Evolutionary conservation across 2,888 invertebrate genomes (phyloP).

Genomic region (Ophion ellenae): DNA sequence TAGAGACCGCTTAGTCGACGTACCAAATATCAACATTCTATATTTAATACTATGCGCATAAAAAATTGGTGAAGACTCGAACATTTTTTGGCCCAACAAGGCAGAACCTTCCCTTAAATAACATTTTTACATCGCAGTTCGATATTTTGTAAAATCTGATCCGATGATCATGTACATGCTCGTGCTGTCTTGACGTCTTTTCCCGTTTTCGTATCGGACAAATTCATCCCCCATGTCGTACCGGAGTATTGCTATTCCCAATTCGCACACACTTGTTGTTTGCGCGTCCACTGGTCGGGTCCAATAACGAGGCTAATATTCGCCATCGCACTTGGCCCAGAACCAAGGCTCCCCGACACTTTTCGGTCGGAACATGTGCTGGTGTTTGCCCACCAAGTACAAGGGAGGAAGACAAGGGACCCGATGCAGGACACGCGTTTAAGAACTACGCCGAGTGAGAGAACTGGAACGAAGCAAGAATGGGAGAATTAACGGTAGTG

Average conservation of each 20-base stretch:
- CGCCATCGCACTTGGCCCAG: slow-evolving; percentile 73
- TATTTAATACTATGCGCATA: too few relatives aligned
- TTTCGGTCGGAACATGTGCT: slow-evolving; percentile 72
- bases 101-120: too few relatives aligned
- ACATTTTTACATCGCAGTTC: too few relatives aligned
- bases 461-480: neutral
- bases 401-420: neutral
- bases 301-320: slow-evolving; percentile 75
- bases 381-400: slow-evolving; percentile 70
- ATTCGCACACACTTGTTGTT: slow-evolving; percentile 54
- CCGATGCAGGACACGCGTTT: slow-evolving; percentile 19
- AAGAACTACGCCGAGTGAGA: neutral
- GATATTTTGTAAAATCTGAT: neutral
- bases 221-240: slow-evolving; percentile 5
- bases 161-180: too few relatives aligned
- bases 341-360: slow-evolving; percentile 72
- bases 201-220: neutral
- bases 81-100: too few relatives aligned
- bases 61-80: too few relatives aligned
- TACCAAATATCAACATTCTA: too few relatives aligned
- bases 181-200: neutral
- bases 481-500: neutral
- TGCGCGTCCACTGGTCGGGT: slow-evolving; percentile 47
- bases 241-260: neutral
- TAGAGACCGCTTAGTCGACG: too few relatives aligned